A percentile compares a stretch with the other conserved stretches of the same genome.
Evolutionary conservation across 2,113 vertebrate genomes (phyloP).

Genomic region (human): GRCh38 chr5:6577501-6578000

Average conservation of each 20-base stretch:
- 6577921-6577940: fast-evolving
- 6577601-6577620: fast-evolving
- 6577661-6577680: background rate
- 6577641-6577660: no score
- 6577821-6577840: background rate
- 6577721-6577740: background rate
- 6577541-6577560: background rate
- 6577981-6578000: no score
- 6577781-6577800: background rate
- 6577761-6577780: no score
- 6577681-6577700: background rate
- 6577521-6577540: fast-evolving
- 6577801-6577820: background rate
- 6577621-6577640: background rate
- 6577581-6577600: background rate
- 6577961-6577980: background rate
- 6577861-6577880: background rate
- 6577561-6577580: background rate
- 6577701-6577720: background rate
- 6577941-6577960: background rate
- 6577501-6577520: background rate
- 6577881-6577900: no score
- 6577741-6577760: background rate
- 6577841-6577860: no score
- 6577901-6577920: fast-evolving